Evolutionary conservation across 2,797 vertebrate species (phyloP), one percentile per base, ranked within the genome.

Genomic region (Rallus crepitans): DNA sequence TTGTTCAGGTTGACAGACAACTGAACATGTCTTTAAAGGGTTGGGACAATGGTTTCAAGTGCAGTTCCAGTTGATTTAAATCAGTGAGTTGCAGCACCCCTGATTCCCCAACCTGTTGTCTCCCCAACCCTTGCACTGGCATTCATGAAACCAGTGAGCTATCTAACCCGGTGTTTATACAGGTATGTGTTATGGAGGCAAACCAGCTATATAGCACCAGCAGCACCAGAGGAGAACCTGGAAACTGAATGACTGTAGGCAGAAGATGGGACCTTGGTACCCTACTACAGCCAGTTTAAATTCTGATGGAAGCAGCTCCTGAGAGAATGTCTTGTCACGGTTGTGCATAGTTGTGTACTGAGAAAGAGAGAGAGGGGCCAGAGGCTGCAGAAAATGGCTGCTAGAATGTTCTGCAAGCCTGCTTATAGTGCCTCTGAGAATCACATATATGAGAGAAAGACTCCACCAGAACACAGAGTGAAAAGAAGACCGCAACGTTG

Each of bases 1-100:
- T 65, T 79, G 86, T 87, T 90, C 37, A 84, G 70, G 83, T 18
- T 86, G 90, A 78, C 83, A 90, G 60, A 84, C 59, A 89, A 72
- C 47, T 69, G 73, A 92, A 84, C 31, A n/a, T 0, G 7, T 72
- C 11, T 61, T 87, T 79, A 86, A 96, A 93, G 40, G n/a, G 24
- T 69, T 65, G 75, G 61, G 61, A 13, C n/a, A 53, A 45, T 48
- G 11, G 30, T 78, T 60, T 60, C 59, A 42, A 82, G 21, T 37
- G 40, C 23, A 53, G 24, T 57, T 90, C 45, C 55, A 71, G 40
- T 21, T 64, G 76, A 48, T 70, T 59, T 73, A 79, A 80, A 66
- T 42, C n/a, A 42, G 16, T 21, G 68, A 89, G 12, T 21, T 77
- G 37, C 40, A 89, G 63, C 14, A 72, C 7, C 28, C 19, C 12